Evolutionary conservation across 2,797 vertebrate species (phyloP).

Genomic region (Poeciliopsis infans): DNA sequence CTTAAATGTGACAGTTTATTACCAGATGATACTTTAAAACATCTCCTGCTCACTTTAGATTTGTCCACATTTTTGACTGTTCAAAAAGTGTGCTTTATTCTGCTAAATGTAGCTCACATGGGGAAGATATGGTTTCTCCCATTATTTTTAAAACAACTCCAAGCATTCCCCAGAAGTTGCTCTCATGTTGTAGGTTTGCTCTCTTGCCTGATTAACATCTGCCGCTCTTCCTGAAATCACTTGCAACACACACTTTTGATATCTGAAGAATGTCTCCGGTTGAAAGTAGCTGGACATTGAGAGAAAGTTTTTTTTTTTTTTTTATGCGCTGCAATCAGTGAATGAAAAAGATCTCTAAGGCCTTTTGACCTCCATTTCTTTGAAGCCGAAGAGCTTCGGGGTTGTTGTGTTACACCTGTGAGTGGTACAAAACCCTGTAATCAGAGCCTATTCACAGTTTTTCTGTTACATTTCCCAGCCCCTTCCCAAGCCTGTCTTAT

Average conservation of each 20-base stretch:
- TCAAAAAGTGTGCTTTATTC: constrained; percentile 10
- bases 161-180: constrained; percentile 53
- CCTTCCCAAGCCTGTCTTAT: not conserved
- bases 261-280: constrained; percentile 67
- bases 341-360: constrained; percentile 34
- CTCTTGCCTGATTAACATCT: constrained; percentile 65
- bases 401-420: constrained; percentile 54
- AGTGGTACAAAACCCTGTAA: constrained; percentile 69
- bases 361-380: constrained; percentile 65
- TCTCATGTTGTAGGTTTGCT: constrained; percentile 67
- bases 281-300: constrained; percentile 51
- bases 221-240: constrained; percentile 43
- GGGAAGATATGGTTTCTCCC: constrained; percentile 26
- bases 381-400: constrained; percentile 49
- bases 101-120: constrained; percentile 20
- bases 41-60: not conserved
- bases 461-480: constrained; percentile 32
- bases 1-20: constrained; percentile 1
- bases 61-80: not conserved
- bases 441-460: constrained; percentile 72
- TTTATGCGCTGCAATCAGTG: constrained; percentile 4
- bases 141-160: constrained; percentile 26
- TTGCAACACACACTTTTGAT: constrained; percentile 60
- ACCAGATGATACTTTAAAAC: no score
- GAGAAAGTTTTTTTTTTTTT: constrained; percentile 19